phyloP scores from a whole-genome alignment of 2,888 invertebrate genomes.

The Pammene fasciana region DNA sequence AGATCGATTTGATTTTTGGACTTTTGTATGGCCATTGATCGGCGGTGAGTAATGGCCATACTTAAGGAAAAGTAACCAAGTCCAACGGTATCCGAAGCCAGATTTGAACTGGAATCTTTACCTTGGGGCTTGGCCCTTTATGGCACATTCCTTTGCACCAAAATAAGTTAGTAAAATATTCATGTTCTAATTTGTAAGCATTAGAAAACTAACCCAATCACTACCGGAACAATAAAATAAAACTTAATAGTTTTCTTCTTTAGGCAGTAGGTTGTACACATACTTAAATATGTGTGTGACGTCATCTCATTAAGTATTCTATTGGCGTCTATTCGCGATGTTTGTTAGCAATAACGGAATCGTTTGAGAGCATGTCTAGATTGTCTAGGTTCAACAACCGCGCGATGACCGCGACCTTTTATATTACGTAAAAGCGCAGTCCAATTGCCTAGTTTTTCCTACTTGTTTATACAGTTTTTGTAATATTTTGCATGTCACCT shows the following conservation, averaged over 20 bases:
- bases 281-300: not conserved
- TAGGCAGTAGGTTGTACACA: not conserved
- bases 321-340: slow-evolving; percentile 12
- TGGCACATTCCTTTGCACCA: too few species aligned
- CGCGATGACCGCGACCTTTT: slow-evolving; percentile 34
- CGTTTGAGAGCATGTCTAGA: not conserved
- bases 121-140: too few species aligned
- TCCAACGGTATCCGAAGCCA: too few species aligned
- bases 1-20: too few species aligned
- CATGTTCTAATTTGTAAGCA: too few species aligned
- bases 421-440: slow-evolving; percentile 9
- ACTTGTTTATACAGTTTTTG: not conserved
- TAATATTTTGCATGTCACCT: not conserved
- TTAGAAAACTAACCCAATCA: too few species aligned
- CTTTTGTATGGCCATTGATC: too few species aligned
- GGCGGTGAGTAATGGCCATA: too few species aligned
- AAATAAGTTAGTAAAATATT: too few species aligned
- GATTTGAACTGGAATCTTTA: too few species aligned
- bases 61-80: too few species aligned
- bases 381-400: slow-evolving; percentile 36
- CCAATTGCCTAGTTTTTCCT: not conserved
- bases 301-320: slow-evolving; percentile 2
- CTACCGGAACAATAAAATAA: too few species aligned
- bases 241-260: not conserved
- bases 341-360: slow-evolving; percentile 3